Base-by-base conservation (phyloP, 2,113 vertebrate genomes). In the Calidris pygmaea region DNA sequence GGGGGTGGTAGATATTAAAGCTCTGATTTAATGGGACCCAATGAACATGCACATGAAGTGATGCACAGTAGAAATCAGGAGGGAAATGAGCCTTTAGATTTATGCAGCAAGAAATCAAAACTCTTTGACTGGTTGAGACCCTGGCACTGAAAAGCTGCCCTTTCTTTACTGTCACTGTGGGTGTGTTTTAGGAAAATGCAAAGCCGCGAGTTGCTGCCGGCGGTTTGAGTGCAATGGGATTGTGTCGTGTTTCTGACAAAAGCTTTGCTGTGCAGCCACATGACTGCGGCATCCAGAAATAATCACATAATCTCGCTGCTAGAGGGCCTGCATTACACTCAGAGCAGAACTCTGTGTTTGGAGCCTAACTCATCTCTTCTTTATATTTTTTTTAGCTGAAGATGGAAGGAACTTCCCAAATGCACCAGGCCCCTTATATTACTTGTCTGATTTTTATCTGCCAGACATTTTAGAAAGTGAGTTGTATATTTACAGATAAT, bases 221-320 rank as follows among this genome's bases (percentile, higher is more conserved):
- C 83, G 52, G 83, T 85, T 41, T 3, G 67, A 77, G 91, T 18
- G 95, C 81, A 3, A 19, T 22, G 88, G 86, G 96, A 91, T 96
- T 92, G 95, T 94, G 97, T 93, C 89, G 79, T 91, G 90, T 55
- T 95, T 30, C 93, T 7, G 53, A 96, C 97, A 96, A 81, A 92
- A 91, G 96, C 94, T 92, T 90, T 84, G 92, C 96, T 90, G 90
- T 92, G 95, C 83, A 66, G 0, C 96, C 97, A 91, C 96, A 97
- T 97, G 96, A 97, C 97, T 97, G 96, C 95, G 60, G 95, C 97
- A 96, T 91, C 96, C 96, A 91, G 91, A 96, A 97, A 96, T 97
- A 97, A 97, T 97, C 97, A 92, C 95, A 93, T 97, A 95, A 96
- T 97, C 95, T 95, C 0, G 3, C 88, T 95, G 95, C 96, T 94